phyloP scores from a whole-genome alignment of 2,797 vertebrate species.

The Carapus acus region DNA sequence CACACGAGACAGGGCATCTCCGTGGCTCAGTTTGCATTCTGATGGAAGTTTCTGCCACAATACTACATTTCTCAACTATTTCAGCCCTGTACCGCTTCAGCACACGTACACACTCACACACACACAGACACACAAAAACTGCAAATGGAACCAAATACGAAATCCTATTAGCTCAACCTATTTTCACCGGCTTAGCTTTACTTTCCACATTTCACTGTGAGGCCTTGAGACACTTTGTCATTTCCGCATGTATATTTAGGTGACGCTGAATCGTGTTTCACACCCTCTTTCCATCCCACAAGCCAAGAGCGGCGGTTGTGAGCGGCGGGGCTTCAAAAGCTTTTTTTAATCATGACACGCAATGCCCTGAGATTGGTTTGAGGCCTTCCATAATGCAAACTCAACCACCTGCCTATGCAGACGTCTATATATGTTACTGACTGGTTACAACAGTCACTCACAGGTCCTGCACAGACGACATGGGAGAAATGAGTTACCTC shows the following conservation, averaged over 20 bases:
- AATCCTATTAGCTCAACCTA: background rate
- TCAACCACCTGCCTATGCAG: constrained; percentile 25
- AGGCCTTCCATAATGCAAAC: constrained; percentile 39
- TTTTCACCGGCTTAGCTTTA: constrained; percentile 10
- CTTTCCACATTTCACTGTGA: constrained; percentile 1
- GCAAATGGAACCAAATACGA: background rate
- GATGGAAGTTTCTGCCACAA: too few relatives aligned
- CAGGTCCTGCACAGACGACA: constrained; percentile 15
- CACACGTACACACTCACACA: background rate
- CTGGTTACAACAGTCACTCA: constrained; percentile 19
- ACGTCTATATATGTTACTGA: constrained; percentile 36
- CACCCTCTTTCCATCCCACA: constrained; percentile 25
- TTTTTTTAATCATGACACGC: constrained; percentile 42
- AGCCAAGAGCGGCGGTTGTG: constrained; percentile 35
- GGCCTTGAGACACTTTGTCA: constrained; percentile 11
- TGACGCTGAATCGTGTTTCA: constrained; percentile 34
- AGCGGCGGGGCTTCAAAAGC: constrained; percentile 31
- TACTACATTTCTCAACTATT: too few relatives aligned
- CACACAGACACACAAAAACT: background rate
- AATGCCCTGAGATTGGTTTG: constrained; percentile 38
- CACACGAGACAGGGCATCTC: too few relatives aligned
- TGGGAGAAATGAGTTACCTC: constrained; percentile 19
- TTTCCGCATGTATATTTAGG: constrained; percentile 12
- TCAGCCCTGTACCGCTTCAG: background rate
- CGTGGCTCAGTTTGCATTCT: too few relatives aligned